Percentiles rank a stretch among this genome's conserved stretches.
These are phyloP conservation scores for Campaea margaritaria DNA, from an alignment of 2,888 invertebrate genomes.

Conservation along the genomic window DNA sequence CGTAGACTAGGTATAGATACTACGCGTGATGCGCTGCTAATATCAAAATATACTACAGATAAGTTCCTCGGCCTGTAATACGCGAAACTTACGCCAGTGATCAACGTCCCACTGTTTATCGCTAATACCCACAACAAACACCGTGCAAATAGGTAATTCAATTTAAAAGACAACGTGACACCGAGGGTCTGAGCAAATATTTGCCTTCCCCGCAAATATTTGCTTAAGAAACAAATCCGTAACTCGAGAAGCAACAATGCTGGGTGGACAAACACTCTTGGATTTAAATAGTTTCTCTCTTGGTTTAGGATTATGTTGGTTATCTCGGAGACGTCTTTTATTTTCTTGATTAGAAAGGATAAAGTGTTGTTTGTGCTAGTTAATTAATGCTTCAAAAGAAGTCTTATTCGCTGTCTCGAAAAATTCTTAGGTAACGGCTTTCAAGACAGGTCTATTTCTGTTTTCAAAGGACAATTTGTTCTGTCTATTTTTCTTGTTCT, in stretches of 20 bases:
- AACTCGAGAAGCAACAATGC: conserved; percentile 15
- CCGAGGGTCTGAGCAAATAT: conserved; percentile 14
- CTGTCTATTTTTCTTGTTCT: too few relatives aligned
- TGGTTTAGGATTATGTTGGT: conserved; percentile 3
- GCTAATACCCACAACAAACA: not conserved
- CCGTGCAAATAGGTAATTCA: not conserved
- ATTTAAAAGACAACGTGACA: conserved; percentile 12
- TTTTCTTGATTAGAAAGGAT: conserved; percentile 8
- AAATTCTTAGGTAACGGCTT: too few relatives aligned
- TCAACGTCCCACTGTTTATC: not conserved
- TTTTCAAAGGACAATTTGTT: too few relatives aligned
- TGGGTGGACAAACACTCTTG: conserved; percentile 21
- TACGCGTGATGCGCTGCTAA: too few relatives aligned
- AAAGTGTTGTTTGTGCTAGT: conserved; percentile 5
- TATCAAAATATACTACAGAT: too few relatives aligned
- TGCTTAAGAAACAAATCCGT: conserved; percentile 14
- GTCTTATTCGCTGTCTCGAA: conserved; percentile 16
- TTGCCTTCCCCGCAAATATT: conserved; percentile 16
- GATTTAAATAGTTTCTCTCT: conserved; percentile 2
- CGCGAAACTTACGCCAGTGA: not conserved
- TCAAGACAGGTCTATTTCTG: too few relatives aligned
- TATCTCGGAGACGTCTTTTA: conserved; percentile 1
- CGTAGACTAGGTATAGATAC: too few relatives aligned
- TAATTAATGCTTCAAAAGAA: not conserved
- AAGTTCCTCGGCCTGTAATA: too few relatives aligned